Evolutionary conservation across 2,888 invertebrate species (phyloP), one percentile per base, ranked within the genome.

Genomic region (Clivina fossor): DNA sequence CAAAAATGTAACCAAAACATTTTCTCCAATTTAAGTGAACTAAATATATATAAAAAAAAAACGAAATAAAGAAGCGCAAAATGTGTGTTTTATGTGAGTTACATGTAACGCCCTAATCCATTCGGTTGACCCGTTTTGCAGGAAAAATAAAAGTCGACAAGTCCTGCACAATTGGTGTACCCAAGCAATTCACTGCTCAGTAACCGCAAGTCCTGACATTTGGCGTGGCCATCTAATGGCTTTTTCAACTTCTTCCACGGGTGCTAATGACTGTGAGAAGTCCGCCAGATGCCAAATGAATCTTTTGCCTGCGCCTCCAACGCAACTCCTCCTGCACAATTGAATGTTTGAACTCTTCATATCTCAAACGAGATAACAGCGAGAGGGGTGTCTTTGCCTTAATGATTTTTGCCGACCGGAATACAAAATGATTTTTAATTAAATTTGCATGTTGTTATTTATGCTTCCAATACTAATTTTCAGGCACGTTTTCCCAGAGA

Each of bases 251-350:
- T 53, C 53, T 53, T 53, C 53, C 43, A 37, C 8, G 35, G 26
- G 19, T 44, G 33, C 53, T 53, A 53, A 53, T 53, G 53, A 53
- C 44, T 44, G 53, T 53, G 53, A 53, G 53, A 53, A 53, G 37
- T 35, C 32, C 19, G 19, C 26, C 53, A 53, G 53, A 53, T 44
- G 35, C 35, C 53, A 38, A 53, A 53, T 53, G 35, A 33, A 13
- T 24, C 26, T 22, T 28, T 18, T 30, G n/a, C 50, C 18, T 13
- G 13, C 13, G 33, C 19, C 32, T 8, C 32, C 32, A 11, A 32
- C 19, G 19, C 32, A 30, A 18, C 46, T 11, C 16, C 18, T 24
- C n/a, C 32, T 13, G 44, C 20, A 33, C 37, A 15, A 37, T 5
- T 15, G 16, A 47, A 35, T 32, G n/a, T 33, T 46, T 47, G 47